Evolutionary conservation across 2,797 vertebrate genomes (phyloP), one percentile per base, ranked within the genome.

Genomic region (Argyrosomus regius): DNA sequence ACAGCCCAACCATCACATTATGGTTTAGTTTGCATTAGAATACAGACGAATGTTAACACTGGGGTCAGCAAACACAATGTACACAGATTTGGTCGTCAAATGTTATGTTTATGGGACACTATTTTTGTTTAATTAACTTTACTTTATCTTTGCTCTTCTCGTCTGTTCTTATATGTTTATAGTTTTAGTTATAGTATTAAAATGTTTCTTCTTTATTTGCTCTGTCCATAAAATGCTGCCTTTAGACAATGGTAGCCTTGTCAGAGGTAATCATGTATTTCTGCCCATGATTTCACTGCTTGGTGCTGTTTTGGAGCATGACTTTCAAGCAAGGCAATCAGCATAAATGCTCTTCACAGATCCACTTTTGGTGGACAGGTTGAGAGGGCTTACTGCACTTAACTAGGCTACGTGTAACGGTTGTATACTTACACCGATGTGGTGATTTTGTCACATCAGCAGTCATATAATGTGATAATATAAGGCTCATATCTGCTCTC

Each of bases 171-270:
- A 0, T 31, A 52, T 67, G 26, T 39, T 11, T 39, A 10, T 16
- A 45, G 7, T 10, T 49, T n/a, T n/a, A n/a, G n/a, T n/a, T n/a
- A n/a, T n/a, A n/a, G 26, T 50, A 24, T 65, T 56, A 45, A 77
- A 72, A 62, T 90, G 87, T 83, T 58, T 73, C 82, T 89, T 84
- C 81, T 88, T 90, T 86, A 80, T 84, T 80, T 91, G 52, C 16
- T 77, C 41, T 88, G 69, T 76, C 77, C 48, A 71, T 35, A 94
- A 81, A 92, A 80, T 86, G 91, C 95, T 94, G 91, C 94, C 93
- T 95, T 92, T 96, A 98, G 97, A 97, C 94, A 97, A 96, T 96
- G 95, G 96, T 93, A 95, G 94, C 87, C 94, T 90, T 96, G 87
- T 95, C 75, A 96, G 96, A 97, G 96, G 96, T 97, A 97, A 97